Evolutionary conservation across 2,888 invertebrate genomes (phyloP), one percentile per base, ranked within the genome.

Genomic region (Eristalinus aeneus): DNA sequence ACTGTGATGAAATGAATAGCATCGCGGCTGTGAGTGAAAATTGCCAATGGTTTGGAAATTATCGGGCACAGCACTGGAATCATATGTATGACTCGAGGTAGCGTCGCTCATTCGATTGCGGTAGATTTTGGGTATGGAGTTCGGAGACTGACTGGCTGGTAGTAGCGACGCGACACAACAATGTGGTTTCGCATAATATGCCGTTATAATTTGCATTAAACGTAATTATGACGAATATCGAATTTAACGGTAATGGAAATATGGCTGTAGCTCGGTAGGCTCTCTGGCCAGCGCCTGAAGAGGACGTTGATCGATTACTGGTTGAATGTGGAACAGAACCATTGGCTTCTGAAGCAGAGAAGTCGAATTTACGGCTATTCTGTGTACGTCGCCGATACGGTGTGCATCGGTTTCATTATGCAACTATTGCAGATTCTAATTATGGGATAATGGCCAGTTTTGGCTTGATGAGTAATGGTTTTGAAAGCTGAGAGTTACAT

Each of bases 161-260:
- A 61, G 58, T 72, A 77, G 20, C 16, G 71, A 54, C 22, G 69
- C 80, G 68, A 60, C 65, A 65, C 61, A 72, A 67, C 71, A 72
- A 60, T 77, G 77, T 73, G 77, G 83, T 73, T 73, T 39, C 27
- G 31, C 58, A 53, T 77, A 82, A 77, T 73, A 76, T 75, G 46
- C 60, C 60, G 53, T 64, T 63, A 78, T 83, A 64, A 74, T 77
- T 76, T 65, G 75, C 68, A 64, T 75, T 60, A 65, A 77, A 31
- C 56, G 64, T 64, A 77, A 78, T 78, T 72, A 72, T 54, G 22
- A 27, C 27, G 54, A 76, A 76, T 78, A 23, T 71, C 12, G 56
- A 69, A 71, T 64, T 63, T 64, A 53, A 60, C 64, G 78, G 71
- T 78, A 78, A 72, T 78, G 71, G 78, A 78, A 72, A 65, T 78